Evolutionary conservation across 2,797 vertebrate genomes (phyloP).

Genomic region (Telmatherina bonti): DNA sequence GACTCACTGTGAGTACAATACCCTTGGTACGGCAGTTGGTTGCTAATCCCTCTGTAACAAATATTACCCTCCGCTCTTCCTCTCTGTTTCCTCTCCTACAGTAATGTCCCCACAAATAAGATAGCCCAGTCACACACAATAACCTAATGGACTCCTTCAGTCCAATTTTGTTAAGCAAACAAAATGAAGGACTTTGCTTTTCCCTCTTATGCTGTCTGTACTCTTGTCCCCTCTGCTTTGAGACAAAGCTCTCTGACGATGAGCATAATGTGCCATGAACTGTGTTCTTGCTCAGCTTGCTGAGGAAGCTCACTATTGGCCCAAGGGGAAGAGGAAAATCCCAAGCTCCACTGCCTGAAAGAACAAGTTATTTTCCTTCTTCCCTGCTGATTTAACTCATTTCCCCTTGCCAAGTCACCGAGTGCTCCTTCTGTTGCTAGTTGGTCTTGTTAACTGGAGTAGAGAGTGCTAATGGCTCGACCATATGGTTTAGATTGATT

Average conservation of each 20-base stretch:
- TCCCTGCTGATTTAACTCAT: conserved; percentile 66
- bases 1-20: conserved; percentile 26
- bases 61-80: background rate
- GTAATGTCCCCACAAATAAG: conserved; percentile 10
- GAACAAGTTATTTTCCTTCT: conserved; percentile 42
- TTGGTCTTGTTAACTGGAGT: conserved; percentile 62
- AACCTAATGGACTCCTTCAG: conserved; percentile 55
- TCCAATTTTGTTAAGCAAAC: conserved; percentile 59
- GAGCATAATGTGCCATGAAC: conserved; percentile 66
- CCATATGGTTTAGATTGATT: conserved; percentile 64
- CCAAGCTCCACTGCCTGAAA: conserved; percentile 56
- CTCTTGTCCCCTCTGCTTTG: conserved; percentile 56
- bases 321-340: conserved; percentile 66
- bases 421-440: conserved; percentile 64
- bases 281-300: conserved; percentile 56
- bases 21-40: conserved; percentile 47
- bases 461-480: conserved; percentile 58
- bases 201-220: conserved; percentile 30
- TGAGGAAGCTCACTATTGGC: conserved; percentile 63
- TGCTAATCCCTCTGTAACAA: conserved; percentile 44
- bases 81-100: conserved; percentile 1
- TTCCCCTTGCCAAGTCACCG: conserved; percentile 55
- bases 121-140: background rate
- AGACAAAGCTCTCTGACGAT: conserved; percentile 56
- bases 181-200: conserved; percentile 49